Percentiles rank a stretch among this genome's conserved stretches.
Evolutionary conservation across 2,888 invertebrate genomes (phyloP).

Genomic region (Thecocarcelia acutangulata): DNA sequence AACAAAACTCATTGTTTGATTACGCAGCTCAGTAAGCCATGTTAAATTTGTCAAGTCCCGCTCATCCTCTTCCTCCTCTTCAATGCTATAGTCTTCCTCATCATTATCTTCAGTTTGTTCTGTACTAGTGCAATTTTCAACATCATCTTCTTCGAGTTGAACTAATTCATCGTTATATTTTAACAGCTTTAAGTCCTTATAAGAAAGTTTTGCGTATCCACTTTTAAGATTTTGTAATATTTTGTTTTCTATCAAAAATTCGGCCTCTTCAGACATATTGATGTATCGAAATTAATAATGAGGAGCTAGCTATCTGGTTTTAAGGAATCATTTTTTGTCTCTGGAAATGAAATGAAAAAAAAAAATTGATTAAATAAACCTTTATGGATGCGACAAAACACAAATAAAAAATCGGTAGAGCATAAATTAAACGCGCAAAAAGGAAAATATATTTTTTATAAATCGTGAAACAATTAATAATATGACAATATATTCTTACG

Average conservation of each 20-base stretch:
- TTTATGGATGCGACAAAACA: not conserved
- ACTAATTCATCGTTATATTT: slow-evolving; percentile 12
- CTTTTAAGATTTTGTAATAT: not conserved
- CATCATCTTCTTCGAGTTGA: slow-evolving; percentile 22
- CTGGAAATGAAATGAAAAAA: not conserved
- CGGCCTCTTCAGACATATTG: not conserved
- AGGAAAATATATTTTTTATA: too few relatives aligned
- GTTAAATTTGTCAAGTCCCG: slow-evolving; percentile 79
- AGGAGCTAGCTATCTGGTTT: slow-evolving; percentile 1
- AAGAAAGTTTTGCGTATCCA: not conserved
- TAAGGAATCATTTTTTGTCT: slow-evolving; percentile 3
- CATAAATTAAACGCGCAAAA: too few relatives aligned
- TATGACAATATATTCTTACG: too few relatives aligned
- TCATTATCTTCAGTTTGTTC: slow-evolving; percentile 2
- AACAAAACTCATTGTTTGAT: slow-evolving; percentile 78
- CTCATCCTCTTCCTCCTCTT: slow-evolving; percentile 76
- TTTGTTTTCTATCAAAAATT: not conserved
- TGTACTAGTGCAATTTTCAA: not conserved
- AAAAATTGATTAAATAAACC: not conserved
- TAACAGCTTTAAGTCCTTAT: slow-evolving; percentile 6
- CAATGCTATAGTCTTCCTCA: slow-evolving; percentile 72
- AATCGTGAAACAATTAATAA: too few relatives aligned
- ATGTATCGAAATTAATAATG: not conserved
- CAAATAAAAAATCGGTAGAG: too few relatives aligned
- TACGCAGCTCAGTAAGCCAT: slow-evolving; percentile 80